Evolutionary conservation across 2,797 vertebrate species (phyloP), one percentile per base, ranked within the genome.

Genomic region (Phoebastria nigripes): DNA sequence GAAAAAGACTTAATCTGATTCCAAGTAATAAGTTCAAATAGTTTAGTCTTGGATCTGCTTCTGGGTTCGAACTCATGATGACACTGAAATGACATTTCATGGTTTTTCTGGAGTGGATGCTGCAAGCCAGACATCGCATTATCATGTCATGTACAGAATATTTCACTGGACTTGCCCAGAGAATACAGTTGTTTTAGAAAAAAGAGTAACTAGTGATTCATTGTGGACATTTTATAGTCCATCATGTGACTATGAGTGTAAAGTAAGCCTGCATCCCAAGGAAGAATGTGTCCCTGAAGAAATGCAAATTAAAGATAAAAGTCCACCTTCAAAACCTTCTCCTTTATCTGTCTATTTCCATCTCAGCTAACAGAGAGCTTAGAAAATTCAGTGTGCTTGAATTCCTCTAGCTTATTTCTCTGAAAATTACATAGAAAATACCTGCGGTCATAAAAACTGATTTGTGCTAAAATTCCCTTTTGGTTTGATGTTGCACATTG

Each of bases 221-320:
- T 15, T 87, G 24, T 26, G 28, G 13, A 74, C 2, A 20, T 80
- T 82, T 65, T 54, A 63, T 47, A 25, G 11, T n/a, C 24, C 4
- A 52, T 19, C 6, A 17, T 42, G 6, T 71, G 46, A 61, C 15
- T 89, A 39, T 21, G 7, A 79, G 2, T 37, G 22, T 63, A 83
- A 93, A 70, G 20, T 44, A 51, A 80, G n/a, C 35, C 4, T 69
- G 6, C 17, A 82, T 74, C 31, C 8, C 15, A 39, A 39, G 41
- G n/a, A 81, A 33, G 22, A 86, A 77, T 35, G 6, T 31, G 31
- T 55, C 69, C n/a, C 59, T 92, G 55, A 58, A 69, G 62, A 93
- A 96, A 95, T 59, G 31, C 20, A 39, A 92, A 77, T 84, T 87
- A n/a, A 87, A 94, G 44, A 91, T 90, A 61, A 74, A 96, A 87